Conservation (phyloP, 2,113 vertebrate genomes). For the Phalacrocorax aristotelis region DNA sequence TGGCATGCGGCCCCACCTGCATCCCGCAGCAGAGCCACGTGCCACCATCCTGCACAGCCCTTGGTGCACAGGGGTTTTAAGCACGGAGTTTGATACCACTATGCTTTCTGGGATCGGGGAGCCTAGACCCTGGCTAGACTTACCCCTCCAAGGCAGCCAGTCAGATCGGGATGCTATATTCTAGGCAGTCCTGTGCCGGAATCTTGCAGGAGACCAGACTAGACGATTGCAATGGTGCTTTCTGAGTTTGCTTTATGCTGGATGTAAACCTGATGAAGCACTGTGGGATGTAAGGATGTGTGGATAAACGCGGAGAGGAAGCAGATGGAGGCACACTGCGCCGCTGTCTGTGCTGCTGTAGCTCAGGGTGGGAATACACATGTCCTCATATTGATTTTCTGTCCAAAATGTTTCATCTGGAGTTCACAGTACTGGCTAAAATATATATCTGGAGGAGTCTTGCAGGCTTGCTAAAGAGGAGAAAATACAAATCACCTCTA, state of each 20-base stretch:
- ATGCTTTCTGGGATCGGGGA: accelerated
- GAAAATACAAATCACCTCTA: not conserved
- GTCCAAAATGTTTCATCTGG: not conserved
- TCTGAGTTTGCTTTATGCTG: not conserved
- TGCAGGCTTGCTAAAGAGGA: not conserved
- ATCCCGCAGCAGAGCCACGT: not conserved
- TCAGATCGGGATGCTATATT: accelerated
- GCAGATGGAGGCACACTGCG: not conserved
- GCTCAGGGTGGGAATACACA: not conserved
- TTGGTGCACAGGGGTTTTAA: accelerated
- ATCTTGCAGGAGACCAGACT: not conserved
- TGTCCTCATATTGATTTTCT: not conserved
- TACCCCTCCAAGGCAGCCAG: not conserved
- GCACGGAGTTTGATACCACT: not conserved
- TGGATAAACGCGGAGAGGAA: not conserved
- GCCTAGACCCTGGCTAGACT: not conserved
- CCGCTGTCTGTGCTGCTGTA: not conserved
- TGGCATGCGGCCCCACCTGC: not conserved
- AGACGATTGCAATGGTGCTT: accelerated
- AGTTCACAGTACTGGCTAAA: not conserved
- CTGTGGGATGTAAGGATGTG: not conserved
- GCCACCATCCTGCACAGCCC: not conserved
- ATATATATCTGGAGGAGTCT: not conserved
- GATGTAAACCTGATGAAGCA: not conserved
- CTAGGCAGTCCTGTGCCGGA: not conserved